Base-by-base conservation (phyloP, 2,113 vertebrate genomes). In the Zosterops pallidus region DNA sequence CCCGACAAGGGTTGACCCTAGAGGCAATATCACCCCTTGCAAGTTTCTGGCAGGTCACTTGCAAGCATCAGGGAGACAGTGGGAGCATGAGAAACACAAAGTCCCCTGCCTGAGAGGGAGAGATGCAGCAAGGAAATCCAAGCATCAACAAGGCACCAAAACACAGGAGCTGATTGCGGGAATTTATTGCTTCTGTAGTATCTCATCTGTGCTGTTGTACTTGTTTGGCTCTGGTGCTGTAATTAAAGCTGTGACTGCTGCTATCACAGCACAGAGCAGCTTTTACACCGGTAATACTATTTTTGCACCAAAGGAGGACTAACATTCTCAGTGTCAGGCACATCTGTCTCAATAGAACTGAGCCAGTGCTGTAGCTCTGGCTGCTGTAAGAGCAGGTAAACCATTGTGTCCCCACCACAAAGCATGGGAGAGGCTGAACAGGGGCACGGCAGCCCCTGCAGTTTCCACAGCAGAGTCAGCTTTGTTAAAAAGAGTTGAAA, bases 261-360 rank as follows among this genome's bases (percentile, higher is more conserved):
- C 65, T 83, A 18, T 76, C 79, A 68, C 41, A 84, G 87, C 83
- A 80, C 59, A 83, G 86, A 83, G n/a, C 75, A 88, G 85, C 41
- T 92, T 94, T 93, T 63, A 83, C 63, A 72, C 44, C 2, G 2
- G 17, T 56, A 90, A 55, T 37, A 17, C 56, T 63, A 35, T 64
- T 83, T 94, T 83, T 94, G 25, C 47, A 47, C 1, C 2, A 53
- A 64, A 75, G 83, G 37, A 86, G 21, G 26, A 79, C 65, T 80
- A 64, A 57, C 0, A 22, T 65, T 83, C 69, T 86, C 0, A 2
- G 44, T 89, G 31, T 64, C 78, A 92, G 56, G 33, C 39, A 82
- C 75, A 82, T 85, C 50, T 91, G 70, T 41, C 49, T 74, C 5
- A 2, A 5, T 1, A 75, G 23, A 92, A 64, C n/a, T 9, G 26